Percentiles rank a stretch among this genome's conserved stretches.
phyloP scores from a whole-genome alignment of 92 coral and sea anemone species.

The Actinostola sp. region DNA sequence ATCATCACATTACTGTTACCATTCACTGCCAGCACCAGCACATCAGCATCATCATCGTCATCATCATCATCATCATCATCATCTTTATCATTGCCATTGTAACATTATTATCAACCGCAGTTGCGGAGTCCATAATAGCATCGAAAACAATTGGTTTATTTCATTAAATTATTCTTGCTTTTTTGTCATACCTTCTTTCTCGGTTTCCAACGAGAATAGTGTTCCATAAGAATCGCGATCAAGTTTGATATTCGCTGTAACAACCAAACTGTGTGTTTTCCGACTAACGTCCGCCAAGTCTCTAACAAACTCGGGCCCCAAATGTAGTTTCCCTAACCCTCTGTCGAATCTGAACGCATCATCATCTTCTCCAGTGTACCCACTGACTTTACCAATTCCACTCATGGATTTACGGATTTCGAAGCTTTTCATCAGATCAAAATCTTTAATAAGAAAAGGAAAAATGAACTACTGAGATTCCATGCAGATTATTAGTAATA shows the following conservation, averaged over 20 bases:
- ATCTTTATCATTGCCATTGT: too few species aligned
- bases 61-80: too few species aligned
- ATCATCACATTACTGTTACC: too few species aligned
- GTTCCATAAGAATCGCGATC: constrained; percentile 57
- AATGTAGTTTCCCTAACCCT: constrained; percentile 40
- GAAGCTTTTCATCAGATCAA: constrained; percentile 66
- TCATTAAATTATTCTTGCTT: not conserved
- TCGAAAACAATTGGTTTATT: too few species aligned
- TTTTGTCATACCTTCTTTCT: constrained; percentile 38
- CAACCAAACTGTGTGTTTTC: constrained; percentile 41
- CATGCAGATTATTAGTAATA: too few species aligned
- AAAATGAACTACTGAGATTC: too few species aligned
- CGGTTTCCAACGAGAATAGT: constrained; percentile 63
- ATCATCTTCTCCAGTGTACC: constrained; percentile 54
- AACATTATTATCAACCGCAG: too few species aligned
- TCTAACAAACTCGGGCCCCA: constrained; percentile 41
- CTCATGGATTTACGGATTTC: constrained; percentile 33
- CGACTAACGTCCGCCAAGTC: constrained; percentile 39
- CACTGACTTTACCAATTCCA: constrained; percentile 45
- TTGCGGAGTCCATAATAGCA: too few species aligned
- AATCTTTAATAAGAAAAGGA: constrained; percentile 31
- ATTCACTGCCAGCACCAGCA: too few species aligned
- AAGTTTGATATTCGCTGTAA: constrained; percentile 66
- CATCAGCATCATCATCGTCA: too few species aligned
- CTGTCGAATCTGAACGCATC: constrained; percentile 54